Evolutionary conservation across 2,888 invertebrate species (phyloP), one percentile per base, ranked within the genome.

Genomic region (Drosophila vallismaia): DNA sequence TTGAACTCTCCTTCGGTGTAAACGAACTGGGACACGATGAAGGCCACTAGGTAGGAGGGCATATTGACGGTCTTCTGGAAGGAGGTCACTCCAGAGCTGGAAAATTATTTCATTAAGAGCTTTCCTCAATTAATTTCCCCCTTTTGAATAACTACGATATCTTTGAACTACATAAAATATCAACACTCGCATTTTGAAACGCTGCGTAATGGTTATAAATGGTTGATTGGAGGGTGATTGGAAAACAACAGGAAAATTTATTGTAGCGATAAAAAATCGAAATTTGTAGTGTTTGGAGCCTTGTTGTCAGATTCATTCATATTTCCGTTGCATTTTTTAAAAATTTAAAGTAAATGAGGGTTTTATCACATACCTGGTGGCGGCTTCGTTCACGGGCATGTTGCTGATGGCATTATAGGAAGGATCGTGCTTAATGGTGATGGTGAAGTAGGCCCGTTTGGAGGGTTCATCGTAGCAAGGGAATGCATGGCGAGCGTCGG

Each of bases 21-120:
- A 10, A 86, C 88, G 75, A 94, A 94, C 76, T 93, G 92, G 1
- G 94, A 94, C 0, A 97, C 94, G 10, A 96, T 93, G 88, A 96
- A 96, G 0, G 97, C 97, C 2, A 97, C 92, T 10, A 97, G 92
- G 86, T 98, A 97, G 0, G 95, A 93, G 5, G 96, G 94, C 96
- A 97, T 96, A 12, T 92, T 91, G 0, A 92, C 89, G 0, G 94
- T 93, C 44, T 92, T 92, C 64, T 92, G 4, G 51, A 92, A 92
- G 0, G 69, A 75, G 0, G 92, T 92, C 3, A 70, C 68, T 3
- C 80, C 82, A 44, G 46, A 36, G 42, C 44, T 57, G 29, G 0
- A 19, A 29, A 10, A 24, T 24, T 9, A 24, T 24, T 10, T 3
- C 4, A 10, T 24, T 24, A n/a, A 19, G 19, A 19, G 19, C 19